Percentiles rank a stretch among this genome's conserved stretches.
These are phyloP conservation scores for Poeciliopsis prolifica DNA, from an alignment of 2,113 vertebrate species.

Conservation along the genomic window DNA sequence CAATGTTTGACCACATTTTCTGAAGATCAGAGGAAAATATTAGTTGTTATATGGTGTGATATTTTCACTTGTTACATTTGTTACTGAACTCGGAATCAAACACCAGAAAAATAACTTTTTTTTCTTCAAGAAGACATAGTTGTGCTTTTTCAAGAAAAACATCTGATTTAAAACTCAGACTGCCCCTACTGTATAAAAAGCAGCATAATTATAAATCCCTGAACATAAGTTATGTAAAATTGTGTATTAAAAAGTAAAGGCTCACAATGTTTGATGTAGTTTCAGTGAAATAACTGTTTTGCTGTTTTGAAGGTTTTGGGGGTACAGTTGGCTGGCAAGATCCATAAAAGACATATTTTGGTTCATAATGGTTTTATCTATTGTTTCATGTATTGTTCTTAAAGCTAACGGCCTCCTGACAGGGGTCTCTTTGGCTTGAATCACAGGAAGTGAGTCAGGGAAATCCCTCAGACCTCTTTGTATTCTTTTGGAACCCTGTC, in stretches of 20 bases:
- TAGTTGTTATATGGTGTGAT: neutral
- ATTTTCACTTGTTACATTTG: neutral
- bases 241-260: neutral
- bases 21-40: neutral
- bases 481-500: conserved; percentile 50
- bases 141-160: neutral
- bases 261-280: neutral
- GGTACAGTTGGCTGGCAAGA: neutral
- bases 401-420: conserved; percentile 37
- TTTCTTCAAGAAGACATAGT: neutral
- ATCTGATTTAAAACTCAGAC: neutral
- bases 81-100: neutral
- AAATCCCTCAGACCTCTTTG: conserved; percentile 66
- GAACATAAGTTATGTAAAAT: neutral
- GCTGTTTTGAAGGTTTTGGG: neutral
- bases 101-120: neutral
- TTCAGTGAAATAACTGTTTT: neutral
- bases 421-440: conserved; percentile 65
- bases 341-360: neutral
- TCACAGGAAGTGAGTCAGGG: conserved; percentile 75
- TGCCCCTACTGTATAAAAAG: too few relatives aligned
- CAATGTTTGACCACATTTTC: neutral
- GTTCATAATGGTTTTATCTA: conserved; percentile 13
- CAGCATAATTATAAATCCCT: neutral
- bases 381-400: conserved; percentile 24